Conservation (phyloP, 2,888 invertebrate genomes). For the Eurytoma californica region DNA sequence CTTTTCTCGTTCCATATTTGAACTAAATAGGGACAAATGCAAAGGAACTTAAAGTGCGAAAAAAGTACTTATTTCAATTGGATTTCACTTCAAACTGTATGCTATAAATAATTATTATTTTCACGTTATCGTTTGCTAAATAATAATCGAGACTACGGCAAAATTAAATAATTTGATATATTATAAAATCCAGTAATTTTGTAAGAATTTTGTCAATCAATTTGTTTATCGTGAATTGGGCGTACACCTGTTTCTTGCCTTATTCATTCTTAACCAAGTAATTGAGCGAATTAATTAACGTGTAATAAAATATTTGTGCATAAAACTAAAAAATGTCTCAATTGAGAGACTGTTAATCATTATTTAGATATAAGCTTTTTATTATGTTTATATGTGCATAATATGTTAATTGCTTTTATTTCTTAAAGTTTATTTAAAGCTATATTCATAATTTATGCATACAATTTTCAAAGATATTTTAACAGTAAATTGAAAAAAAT, state of each 20-base stretch:
- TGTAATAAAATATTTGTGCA: conserved; percentile 44
- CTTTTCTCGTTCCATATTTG: conserved; percentile 35
- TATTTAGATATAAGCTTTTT: conserved; percentile 1
- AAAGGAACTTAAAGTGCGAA: conserved; percentile 30
- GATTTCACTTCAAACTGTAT: conserved; percentile 18
- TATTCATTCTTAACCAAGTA: conserved; percentile 16
- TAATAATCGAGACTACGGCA: neutral
- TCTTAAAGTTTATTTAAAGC: neutral
- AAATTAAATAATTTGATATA: conserved; percentile 15
- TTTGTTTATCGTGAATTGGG: conserved; percentile 19
- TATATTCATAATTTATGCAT: neutral
- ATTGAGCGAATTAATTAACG: conserved; percentile 30
- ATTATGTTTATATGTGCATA: neutral
- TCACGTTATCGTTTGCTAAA: conserved; percentile 13
- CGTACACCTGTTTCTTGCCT: conserved; percentile 31
- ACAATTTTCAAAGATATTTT: neutral
- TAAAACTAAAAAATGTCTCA: conserved; percentile 16
- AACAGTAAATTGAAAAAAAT: neutral
- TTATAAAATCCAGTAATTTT: conserved; percentile 33
- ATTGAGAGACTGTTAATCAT: neutral
- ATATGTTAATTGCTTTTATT: neutral
- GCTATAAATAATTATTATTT: conserved; percentile 34
- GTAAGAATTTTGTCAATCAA: conserved; percentile 11
- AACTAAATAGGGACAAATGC: conserved; percentile 9
- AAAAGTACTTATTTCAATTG: conserved; percentile 43